Evolutionary conservation across 2,797 vertebrate species (phyloP).

Genomic region (Gambusia yucatana): DNA sequence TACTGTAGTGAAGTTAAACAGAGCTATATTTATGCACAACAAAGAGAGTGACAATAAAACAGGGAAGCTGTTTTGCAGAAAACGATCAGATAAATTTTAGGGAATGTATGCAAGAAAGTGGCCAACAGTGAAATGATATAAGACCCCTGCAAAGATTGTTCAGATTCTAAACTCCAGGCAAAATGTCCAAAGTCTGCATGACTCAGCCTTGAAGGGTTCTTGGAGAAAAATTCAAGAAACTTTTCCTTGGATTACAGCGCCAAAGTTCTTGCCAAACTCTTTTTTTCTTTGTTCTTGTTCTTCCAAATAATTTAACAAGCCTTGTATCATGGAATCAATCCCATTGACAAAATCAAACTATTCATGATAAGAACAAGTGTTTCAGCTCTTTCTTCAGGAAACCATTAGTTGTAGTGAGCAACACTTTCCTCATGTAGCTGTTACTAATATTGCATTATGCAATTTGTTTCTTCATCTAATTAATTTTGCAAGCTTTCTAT

Average conservation of each 20-base stretch:
- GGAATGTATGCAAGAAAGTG: slow-evolving; percentile 19
- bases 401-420: not conserved
- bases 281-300: not conserved
- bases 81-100: slow-evolving; percentile 34
- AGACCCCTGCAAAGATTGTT: slow-evolving; percentile 48
- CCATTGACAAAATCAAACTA: slow-evolving; percentile 1
- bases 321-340: slow-evolving; percentile 1
- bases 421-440: not conserved
- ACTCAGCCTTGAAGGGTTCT: slow-evolving; percentile 55
- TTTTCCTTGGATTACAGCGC: slow-evolving; percentile 11
- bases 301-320: not conserved
- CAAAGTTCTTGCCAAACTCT: not conserved
- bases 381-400: slow-evolving; percentile 5
- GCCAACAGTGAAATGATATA: slow-evolving; percentile 42
- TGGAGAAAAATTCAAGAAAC: slow-evolving; percentile 45
- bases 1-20: slow-evolving; percentile 3
- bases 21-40: not conserved
- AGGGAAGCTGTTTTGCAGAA: slow-evolving; percentile 20
- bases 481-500: not conserved
- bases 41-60: slow-evolving; percentile 21
- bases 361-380: not conserved
- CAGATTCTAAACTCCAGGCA: slow-evolving; percentile 24
- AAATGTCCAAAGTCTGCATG: slow-evolving; percentile 42
- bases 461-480: not conserved
- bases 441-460: not conserved